A percentile compares a stretch with the other conserved stretches of the same genome.
Evolutionary conservation across 2,113 vertebrate species (phyloP).

Genomic region (Burhinus oedicnemus): DNA sequence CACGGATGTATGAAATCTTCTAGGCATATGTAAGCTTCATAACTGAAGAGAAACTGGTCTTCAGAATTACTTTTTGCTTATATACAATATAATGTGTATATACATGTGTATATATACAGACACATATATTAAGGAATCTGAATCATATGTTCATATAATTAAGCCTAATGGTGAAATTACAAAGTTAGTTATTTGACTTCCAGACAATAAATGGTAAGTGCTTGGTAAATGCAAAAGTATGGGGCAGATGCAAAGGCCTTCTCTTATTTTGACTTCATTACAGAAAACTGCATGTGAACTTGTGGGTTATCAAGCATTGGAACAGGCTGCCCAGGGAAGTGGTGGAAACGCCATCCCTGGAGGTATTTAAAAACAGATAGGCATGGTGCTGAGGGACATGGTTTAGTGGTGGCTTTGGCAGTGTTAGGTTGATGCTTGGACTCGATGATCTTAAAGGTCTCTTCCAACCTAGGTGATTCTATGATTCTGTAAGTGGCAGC

Average conservation of each 20-base stretch:
- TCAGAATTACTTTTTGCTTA: conserved; percentile 10
- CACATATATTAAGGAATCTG: background rate
- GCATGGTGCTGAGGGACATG: too few species aligned
- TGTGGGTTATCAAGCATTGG: background rate
- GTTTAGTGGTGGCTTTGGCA: too few species aligned
- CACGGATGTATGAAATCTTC: background rate
- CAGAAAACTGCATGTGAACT: background rate
- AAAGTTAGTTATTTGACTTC: background rate
- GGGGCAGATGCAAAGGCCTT: background rate
- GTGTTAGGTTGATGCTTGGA: too few species aligned
- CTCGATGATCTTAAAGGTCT: too few species aligned
- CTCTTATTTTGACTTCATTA: background rate
- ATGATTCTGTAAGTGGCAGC: background rate
- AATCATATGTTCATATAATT: background rate
- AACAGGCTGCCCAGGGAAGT: too few species aligned
- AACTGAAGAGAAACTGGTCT: background rate
- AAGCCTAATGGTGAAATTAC: background rate
- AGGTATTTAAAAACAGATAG: too few species aligned
- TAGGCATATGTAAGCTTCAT: background rate
- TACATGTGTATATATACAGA: background rate
- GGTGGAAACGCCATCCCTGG: too few species aligned
- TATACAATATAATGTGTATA: background rate
- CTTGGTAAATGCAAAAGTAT: background rate
- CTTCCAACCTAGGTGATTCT: too few species aligned
- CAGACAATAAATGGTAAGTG: background rate